phyloP scores from a whole-genome alignment of 2,113 vertebrate species.

The Dromiciops gliroides region DNA sequence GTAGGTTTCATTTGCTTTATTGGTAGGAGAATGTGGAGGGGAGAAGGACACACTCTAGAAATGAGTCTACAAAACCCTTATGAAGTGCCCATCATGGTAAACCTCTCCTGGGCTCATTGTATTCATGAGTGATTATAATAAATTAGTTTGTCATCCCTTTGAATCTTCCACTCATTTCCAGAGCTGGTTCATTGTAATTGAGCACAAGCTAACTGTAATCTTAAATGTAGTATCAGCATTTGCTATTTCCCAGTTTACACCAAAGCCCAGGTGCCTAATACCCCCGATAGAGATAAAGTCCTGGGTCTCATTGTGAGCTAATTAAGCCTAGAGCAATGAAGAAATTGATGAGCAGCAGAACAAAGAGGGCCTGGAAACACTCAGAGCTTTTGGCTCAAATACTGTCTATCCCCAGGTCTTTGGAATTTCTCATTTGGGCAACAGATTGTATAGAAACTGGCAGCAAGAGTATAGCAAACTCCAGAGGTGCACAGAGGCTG shows the following conservation, averaged over 20 bases:
- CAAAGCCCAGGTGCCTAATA: conserved; percentile 29
- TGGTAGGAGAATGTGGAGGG: not conserved
- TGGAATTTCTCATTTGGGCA: conserved; percentile 36
- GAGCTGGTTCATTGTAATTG: conserved; percentile 52
- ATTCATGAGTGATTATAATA: not conserved
- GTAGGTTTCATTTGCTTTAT: not conserved
- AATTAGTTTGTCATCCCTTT: conserved; percentile 58
- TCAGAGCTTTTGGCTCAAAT: not conserved
- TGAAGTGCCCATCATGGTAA: not conserved
- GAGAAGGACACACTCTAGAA: not conserved
- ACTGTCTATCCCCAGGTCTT: conserved; percentile 45
- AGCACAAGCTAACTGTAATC: conserved; percentile 60
- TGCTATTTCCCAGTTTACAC: conserved; percentile 58
- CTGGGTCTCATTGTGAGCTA: not conserved
- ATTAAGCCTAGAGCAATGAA: conserved; percentile 45
- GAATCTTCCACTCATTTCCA: conserved; percentile 57
- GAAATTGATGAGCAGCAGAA: conserved; percentile 27
- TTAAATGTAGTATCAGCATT: conserved; percentile 42
- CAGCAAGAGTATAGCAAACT: conserved; percentile 8
- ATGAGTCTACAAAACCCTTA: not conserved
- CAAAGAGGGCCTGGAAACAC: conserved; percentile 47
- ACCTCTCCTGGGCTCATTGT: not conserved
- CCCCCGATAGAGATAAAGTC: conserved; percentile 27
- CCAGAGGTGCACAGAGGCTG: not conserved
- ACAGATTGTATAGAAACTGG: conserved; percentile 56